Percentiles rank a stretch among this genome's conserved stretches.
Evolutionary conservation across 2,797 vertebrate genomes (phyloP).

Genomic region (Margarornis squamiger): DNA sequence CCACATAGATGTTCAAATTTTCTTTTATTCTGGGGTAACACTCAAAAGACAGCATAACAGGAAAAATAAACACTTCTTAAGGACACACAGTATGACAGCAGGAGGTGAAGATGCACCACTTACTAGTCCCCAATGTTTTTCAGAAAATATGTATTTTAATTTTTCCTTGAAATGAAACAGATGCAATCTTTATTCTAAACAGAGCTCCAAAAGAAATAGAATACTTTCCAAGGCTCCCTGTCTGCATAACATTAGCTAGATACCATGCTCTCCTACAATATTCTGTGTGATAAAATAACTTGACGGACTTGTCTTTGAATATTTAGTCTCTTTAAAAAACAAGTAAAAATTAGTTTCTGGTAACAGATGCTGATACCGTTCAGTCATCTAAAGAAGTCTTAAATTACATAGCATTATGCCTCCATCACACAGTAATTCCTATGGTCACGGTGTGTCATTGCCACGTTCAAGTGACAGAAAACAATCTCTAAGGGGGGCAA

Average conservation of each 20-base stretch:
- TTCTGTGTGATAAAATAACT: not conserved
- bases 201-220: not conserved
- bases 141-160: not conserved
- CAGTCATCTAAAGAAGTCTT: not conserved
- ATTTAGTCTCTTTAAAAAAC: not conserved
- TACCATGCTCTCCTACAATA: accelerated
- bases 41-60: not conserved
- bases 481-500: not conserved
- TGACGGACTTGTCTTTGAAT: not conserved
- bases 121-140: not conserved
- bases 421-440: not conserved
- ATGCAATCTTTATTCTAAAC: not conserved
- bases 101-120: not conserved
- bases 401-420: not conserved
- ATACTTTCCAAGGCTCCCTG: not conserved
- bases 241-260: not conserved
- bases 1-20: not conserved
- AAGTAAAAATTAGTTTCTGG: not conserved
- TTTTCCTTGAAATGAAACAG: not conserved
- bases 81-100: not conserved
- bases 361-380: not conserved
- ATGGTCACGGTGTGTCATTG: not conserved
- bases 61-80: not conserved
- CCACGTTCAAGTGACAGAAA: not conserved
- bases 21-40: not conserved